Base-by-base conservation (phyloP, 2,797 vertebrate species). In the Centroberyx gerrardi region DNA sequence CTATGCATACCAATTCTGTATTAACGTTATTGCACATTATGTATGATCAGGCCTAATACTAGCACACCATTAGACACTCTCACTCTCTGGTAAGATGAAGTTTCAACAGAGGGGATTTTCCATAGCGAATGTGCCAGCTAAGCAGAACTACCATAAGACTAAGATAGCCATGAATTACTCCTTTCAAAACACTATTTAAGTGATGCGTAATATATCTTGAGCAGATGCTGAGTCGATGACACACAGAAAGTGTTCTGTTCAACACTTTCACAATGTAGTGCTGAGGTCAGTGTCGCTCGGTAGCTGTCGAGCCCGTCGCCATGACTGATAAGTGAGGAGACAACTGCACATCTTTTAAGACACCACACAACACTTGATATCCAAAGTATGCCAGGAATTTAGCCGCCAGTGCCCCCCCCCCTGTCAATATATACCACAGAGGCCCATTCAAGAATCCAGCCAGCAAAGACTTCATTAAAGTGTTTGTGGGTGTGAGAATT, bases 101-200 rank as follows among this genome's bases (percentile, higher is more conserved):
- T 69, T 12, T 33, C 33, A 3, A 3, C 33, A 33, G 33, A 33
- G 9, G 40, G 40, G 40, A 42, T 42, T 72, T 66, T 40, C n/a
- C 14, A 18, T 33, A 46, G 7, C 1, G 9, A 48, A 27, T 29
- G 5, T 54, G 18, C 28, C 15, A 64, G 52, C 10, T 53, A 68
- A 64, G 53, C 74, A 48, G 55, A 18, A 61, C 54, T 29, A 65
- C 53, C 42, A 55, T 51, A 54, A 67, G 28, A 51, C 14, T 14
- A 12, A 33, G 62, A 80, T 40, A 67, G 52, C 28, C 18, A 31
- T 63, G 40, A 71, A 75, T 73, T 48, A 36, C 31, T 62, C 42
- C 68, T 48, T 36, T 76, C 29, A 33, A 58, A 67, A 44, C 60
- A 69, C 15, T 40, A 48, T 51, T 75, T 13, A 64, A 5, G 42